These are phyloP conservation scores for Nectonema munidae DNA, from an alignment of 2,888 invertebrate genomes.

Conservation along the genomic window DNA sequence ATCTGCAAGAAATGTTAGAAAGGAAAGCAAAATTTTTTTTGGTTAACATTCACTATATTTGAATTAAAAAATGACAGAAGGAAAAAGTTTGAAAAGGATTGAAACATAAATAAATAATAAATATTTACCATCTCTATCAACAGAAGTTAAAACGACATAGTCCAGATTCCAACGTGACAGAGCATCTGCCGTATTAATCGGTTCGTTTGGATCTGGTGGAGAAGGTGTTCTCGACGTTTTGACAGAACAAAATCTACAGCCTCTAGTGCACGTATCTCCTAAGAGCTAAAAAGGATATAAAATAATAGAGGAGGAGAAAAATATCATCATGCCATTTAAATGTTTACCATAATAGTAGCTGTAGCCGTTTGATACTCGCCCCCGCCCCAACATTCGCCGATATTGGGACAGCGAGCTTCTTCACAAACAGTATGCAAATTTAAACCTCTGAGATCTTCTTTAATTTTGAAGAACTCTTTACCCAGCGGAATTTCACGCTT, in stretches of 20 bases:
- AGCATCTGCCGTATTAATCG: conserved; percentile 58
- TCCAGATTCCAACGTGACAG: conserved; percentile 73
- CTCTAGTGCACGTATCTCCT: conserved; percentile 94
- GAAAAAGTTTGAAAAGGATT: too few species aligned
- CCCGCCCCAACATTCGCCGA: conserved; percentile 92
- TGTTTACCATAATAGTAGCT: conserved; percentile 95
- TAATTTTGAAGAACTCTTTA: conserved; percentile 44
- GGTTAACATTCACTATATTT: too few species aligned
- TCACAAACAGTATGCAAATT: conserved; percentile 75
- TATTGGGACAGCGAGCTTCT: conserved; percentile 83
- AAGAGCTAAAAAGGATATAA: conserved; percentile 34
- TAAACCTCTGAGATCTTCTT: conserved; percentile 44
- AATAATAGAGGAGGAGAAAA: neutral
- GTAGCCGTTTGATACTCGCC: conserved; percentile 76
- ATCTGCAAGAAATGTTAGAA: too few species aligned
- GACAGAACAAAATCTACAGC: conserved; percentile 84
- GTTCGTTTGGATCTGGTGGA: conserved; percentile 55
- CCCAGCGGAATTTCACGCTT: conserved; percentile 70
- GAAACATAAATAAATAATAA: conserved; percentile 1
- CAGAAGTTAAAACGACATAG: conserved; percentile 84
- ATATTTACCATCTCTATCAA: conserved; percentile 57
- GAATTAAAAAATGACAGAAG: too few species aligned
- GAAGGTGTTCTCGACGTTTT: conserved; percentile 70
- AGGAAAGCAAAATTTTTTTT: too few species aligned
- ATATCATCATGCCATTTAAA: conserved; percentile 16